A percentile compares a stretch with the other conserved stretches of the same genome.
Evolutionary conservation across 2,113 vertebrate genomes (phyloP).

Genomic region (Tringa solitaria): DNA sequence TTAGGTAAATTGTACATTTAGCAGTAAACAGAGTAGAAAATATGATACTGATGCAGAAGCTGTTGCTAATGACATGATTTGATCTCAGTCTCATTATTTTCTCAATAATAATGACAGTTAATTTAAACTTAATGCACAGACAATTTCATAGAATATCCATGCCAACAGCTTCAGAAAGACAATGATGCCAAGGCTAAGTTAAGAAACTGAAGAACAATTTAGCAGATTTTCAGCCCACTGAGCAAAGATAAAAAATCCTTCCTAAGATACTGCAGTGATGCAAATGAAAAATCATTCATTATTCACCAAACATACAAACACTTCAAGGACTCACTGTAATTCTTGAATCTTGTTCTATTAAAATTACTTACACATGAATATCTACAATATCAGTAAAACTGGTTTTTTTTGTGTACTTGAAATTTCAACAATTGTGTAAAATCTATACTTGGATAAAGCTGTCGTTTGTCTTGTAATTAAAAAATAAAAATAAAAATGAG

Average conservation of each 20-base stretch:
- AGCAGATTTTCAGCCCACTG: conserved; percentile 28
- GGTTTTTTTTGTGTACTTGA: background rate
- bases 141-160: conserved; percentile 59
- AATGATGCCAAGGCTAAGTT: conserved; percentile 23
- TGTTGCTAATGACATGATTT: conserved; percentile 58
- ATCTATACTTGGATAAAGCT: background rate
- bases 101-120: conserved; percentile 68
- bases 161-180: conserved; percentile 48
- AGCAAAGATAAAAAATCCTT: conserved; percentile 49
- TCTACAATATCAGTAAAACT: background rate
- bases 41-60: conserved; percentile 43
- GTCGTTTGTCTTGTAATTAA: background rate
- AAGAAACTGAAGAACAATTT: conserved; percentile 42
- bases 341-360: background rate
- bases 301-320: conserved; percentile 7
- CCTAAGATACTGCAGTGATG: background rate
- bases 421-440: background rate
- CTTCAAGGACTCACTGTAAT: conserved; percentile 7
- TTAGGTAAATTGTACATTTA: conserved; percentile 68
- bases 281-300: conserved; percentile 43
- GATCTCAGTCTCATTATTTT: conserved; percentile 59
- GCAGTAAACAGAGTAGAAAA: conserved; percentile 72
- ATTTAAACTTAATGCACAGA: conserved; percentile 68
- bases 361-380: background rate
- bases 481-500: background rate